A percentile compares a stretch with the other conserved stretches of the same genome.
Conservation (phyloP, 2,797 vertebrate genomes). For the Melopsittacus undulatus region DNA sequence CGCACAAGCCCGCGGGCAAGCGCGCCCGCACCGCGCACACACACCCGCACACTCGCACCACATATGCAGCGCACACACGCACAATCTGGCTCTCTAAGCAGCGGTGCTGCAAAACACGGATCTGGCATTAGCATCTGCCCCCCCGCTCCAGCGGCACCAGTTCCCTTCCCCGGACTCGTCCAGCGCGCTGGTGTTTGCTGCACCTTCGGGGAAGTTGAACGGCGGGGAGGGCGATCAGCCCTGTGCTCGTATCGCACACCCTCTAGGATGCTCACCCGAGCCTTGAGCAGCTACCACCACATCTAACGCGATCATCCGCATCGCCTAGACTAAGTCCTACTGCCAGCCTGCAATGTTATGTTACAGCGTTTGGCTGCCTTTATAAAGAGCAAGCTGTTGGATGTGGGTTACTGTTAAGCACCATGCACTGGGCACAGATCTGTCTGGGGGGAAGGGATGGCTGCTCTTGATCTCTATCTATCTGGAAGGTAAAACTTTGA, state of each 20-base stretch:
- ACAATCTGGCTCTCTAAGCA: neutral
- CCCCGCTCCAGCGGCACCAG: neutral
- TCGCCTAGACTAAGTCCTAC: neutral
- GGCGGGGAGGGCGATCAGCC: neutral
- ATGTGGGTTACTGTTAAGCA: neutral
- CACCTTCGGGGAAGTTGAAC: neutral
- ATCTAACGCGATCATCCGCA: neutral
- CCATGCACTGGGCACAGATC: neutral
- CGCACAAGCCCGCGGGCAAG: neutral
- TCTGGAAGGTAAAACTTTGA: conserved; percentile 12
- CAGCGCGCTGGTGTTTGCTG: fast-evolving
- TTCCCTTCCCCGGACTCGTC: neutral
- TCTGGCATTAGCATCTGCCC: neutral
- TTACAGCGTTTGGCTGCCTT: neutral
- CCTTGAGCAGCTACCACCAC: neutral
- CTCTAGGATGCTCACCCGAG: neutral
- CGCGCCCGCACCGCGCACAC: neutral
- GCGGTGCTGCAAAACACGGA: neutral
- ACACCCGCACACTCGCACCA: neutral
- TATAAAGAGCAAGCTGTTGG: neutral
- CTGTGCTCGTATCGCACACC: fast-evolving
- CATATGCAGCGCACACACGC: neutral
- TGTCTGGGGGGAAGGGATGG: neutral
- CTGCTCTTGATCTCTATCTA: neutral
- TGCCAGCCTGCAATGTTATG: neutral